Base-by-base conservation (phyloP, 2,888 invertebrate species). In the Odiellus spinosus region DNA sequence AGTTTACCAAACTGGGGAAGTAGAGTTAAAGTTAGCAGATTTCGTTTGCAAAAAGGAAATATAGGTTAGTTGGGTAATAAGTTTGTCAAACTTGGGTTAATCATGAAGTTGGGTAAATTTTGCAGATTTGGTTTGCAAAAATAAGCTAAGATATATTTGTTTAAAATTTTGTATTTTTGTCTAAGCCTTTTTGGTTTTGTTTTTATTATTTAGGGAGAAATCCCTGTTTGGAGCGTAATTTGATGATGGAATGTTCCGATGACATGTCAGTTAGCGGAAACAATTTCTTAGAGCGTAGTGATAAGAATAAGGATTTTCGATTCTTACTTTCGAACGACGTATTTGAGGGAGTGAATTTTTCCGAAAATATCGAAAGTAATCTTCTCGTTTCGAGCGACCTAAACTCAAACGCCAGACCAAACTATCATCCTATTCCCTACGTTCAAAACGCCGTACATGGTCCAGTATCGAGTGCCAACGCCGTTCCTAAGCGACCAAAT, bases 221-320 rank as follows among this genome's bases (percentile, higher is more conserved):
- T 70, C 76, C 80, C 10, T 88, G 85, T 53, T 71, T 80, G 60
- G 83, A 82, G 60, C 68, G 82, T 10, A 85, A 85, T 67, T 65
- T 77, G 64, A 74, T 58, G 71, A 76, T 74, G 53, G 59, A 64
- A 21, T 64, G 66, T 43, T 64, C 63, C 43, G 68, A 68, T 54
- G 75, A 75, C 55, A 61, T 76, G 2, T 65, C 68, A 2, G 64
- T 68, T 14, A 61, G 64, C 15, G 67, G 67, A 15, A 66, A 65
- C 53, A 60, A 59, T 1, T 55, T 68, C 32, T 56, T 68, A 12
- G 62, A 61, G 15, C 61, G 59, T 40, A 55, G 54, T 11, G 44
- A 48, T 8, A 55, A 56, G 17, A 48, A 49, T 36, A 54, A 53
- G 38, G 47, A 42, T 18, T 45, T 43, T 19, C 44, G 48, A 18